Evolutionary conservation across 2,888 invertebrate species (phyloP).

Genomic region (Chamaedrilus cognettii): DNA sequence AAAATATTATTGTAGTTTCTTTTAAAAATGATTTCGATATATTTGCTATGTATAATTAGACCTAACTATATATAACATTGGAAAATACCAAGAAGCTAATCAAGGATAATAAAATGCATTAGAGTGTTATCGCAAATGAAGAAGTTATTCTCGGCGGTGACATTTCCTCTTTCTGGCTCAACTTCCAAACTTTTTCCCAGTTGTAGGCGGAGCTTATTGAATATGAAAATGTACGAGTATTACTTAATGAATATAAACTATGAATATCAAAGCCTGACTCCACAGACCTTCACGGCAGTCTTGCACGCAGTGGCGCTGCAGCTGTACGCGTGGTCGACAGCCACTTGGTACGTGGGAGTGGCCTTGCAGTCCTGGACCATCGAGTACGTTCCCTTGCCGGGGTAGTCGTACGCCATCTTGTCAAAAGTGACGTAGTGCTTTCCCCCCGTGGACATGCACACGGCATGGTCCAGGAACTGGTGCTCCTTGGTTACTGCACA

Average conservation of each 20-base stretch:
- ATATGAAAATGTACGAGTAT: neutral
- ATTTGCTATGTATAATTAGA: too few species aligned
- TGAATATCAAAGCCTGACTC: too few species aligned
- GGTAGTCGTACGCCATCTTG: conserved; percentile 27
- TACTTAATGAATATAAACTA: too few species aligned
- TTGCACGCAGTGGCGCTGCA: conserved; percentile 26
- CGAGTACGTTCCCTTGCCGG: conserved; percentile 32
- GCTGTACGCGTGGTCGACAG: conserved; percentile 33
- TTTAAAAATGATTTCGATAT: too few species aligned
- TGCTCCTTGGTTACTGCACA: too few species aligned
- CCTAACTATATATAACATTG: too few species aligned
- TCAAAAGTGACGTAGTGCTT: conserved; percentile 36
- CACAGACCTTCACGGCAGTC: conserved; percentile 30
- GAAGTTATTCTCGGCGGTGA: too few species aligned
- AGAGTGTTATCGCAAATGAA: too few species aligned
- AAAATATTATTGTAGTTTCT: too few species aligned
- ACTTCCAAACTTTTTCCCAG: neutral
- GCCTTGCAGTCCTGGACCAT: conserved; percentile 35
- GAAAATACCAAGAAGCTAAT: too few species aligned
- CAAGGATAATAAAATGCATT: too few species aligned
- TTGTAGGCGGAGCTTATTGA: neutral
- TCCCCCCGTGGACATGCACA: conserved; percentile 27
- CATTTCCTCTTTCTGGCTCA: too few species aligned
- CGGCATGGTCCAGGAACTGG: conserved; percentile 21
- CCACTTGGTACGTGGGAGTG: conserved; percentile 28